Evolutionary conservation across 2,888 invertebrate species (phyloP).

Genomic region (Prenolepis imparis): DNA sequence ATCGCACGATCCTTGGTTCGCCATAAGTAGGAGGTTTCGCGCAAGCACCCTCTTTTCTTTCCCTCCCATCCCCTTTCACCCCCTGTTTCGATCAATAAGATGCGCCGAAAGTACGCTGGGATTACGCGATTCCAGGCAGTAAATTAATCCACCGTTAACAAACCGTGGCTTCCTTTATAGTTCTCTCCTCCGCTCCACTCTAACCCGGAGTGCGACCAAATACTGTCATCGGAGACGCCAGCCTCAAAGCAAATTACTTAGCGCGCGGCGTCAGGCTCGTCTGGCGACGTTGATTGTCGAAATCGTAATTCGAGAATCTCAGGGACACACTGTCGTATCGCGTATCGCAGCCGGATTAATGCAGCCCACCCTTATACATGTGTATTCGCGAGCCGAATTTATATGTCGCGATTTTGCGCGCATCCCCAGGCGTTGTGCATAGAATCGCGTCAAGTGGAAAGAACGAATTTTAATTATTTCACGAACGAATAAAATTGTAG

Average conservation of each 20-base stretch:
- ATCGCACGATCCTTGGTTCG: slow-evolving; percentile 26
- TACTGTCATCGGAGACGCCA: slow-evolving; percentile 56
- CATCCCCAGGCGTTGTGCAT: not conserved
- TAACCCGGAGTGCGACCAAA: slow-evolving; percentile 38
- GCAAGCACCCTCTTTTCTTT: slow-evolving; percentile 11
- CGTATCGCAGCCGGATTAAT: slow-evolving; percentile 38
- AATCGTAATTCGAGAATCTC: slow-evolving; percentile 56
- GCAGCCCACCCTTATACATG: not conserved
- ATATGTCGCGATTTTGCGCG: not conserved
- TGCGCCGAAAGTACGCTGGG: slow-evolving; percentile 47
- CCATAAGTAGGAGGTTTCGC: slow-evolving; percentile 6
- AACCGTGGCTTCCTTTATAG: slow-evolving; percentile 63
- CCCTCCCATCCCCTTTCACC: not conserved
- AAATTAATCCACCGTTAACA: slow-evolving; percentile 68
- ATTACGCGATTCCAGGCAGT: slow-evolving; percentile 52
- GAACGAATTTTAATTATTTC: not conserved
- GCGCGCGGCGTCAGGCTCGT: slow-evolving; percentile 40
- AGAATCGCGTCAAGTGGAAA: not conserved
- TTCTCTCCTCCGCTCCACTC: slow-evolving; percentile 9
- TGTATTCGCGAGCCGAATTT: not conserved
- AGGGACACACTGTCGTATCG: slow-evolving; percentile 39
- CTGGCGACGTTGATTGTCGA: slow-evolving; percentile 49
- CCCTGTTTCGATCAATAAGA: slow-evolving; percentile 47
- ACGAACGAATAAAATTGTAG: not conserved
- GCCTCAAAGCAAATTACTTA: slow-evolving; percentile 61